Conservation (phyloP, 2,113 vertebrate species). For the Tachysurus fulvidraco region DNA sequence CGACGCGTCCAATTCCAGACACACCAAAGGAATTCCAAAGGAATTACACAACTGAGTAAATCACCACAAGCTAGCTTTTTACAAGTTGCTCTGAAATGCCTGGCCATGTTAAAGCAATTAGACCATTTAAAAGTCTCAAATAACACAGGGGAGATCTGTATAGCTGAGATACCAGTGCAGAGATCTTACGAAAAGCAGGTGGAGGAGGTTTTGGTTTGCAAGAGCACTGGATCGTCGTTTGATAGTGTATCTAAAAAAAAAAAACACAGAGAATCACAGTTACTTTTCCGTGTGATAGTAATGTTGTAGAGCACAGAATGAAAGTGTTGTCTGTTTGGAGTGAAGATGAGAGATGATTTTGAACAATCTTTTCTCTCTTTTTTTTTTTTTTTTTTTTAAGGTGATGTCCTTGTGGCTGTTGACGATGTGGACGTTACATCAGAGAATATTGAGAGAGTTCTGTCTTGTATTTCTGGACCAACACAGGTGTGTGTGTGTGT, state of each 20-base stretch:
- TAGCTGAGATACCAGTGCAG: conserved; percentile 42
- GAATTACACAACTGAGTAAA: conserved; percentile 57
- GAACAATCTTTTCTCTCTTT: not conserved
- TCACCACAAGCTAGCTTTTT: conserved; percentile 62
- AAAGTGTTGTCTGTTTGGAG: not conserved
- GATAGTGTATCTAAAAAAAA: conserved; percentile 8
- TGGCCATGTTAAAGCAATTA: conserved; percentile 70
- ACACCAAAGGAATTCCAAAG: conserved; percentile 61
- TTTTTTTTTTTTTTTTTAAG: conserved; percentile 67
- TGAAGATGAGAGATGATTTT: not conserved
- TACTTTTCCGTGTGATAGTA: not conserved
- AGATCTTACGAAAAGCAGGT: conserved; percentile 52
- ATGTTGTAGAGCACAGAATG: not conserved
- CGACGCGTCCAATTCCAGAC: conserved; percentile 40
- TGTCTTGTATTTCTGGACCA: conserved; percentile 92
- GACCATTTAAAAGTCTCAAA: conserved; percentile 66
- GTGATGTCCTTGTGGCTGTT: conserved; percentile 89
- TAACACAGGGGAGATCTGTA: conserved; percentile 48
- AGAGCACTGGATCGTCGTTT: not conserved
- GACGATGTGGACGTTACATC: conserved; percentile 92
- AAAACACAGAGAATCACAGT: not conserved
- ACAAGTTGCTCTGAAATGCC: conserved; percentile 47
- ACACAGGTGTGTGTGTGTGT: conserved; percentile 84
- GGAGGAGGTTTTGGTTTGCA: conserved; percentile 33
- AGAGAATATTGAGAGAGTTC: conserved; percentile 93